Evolutionary conservation across 2,113 vertebrate species (phyloP).

Genomic region (Dolichotis patagonum): DNA sequence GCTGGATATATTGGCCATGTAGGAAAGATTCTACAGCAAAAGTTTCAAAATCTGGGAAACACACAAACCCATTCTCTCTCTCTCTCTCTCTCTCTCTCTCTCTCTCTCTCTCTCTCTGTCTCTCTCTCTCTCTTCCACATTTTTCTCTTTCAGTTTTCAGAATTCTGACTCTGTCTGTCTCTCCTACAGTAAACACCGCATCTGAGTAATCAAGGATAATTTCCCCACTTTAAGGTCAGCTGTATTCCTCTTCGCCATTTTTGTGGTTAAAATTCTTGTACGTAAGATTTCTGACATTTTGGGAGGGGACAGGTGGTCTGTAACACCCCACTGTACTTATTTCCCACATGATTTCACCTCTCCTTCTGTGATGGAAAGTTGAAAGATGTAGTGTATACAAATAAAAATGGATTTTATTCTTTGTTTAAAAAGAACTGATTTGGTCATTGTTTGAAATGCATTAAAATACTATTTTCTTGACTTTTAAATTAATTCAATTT

Average conservation of each 20-base stretch:
- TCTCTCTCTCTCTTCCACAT: fast-evolving
- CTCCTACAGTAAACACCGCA: not conserved
- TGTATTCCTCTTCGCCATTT: slow-evolving; percentile 3
- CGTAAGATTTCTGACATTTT: not conserved
- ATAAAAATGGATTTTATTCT: not conserved
- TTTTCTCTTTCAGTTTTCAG: fast-evolving
- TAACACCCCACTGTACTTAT: not conserved
- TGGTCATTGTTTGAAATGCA: not conserved
- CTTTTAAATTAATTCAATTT: not conserved
- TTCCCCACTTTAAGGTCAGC: not conserved
- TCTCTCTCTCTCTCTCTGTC: no score
- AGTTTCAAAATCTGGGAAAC: not conserved
- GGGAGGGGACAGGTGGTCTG: not conserved
- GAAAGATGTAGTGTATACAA: not conserved
- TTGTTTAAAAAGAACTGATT: not conserved
- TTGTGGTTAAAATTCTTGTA: not conserved
- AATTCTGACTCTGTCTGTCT: not conserved
- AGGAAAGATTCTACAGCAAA: not conserved
- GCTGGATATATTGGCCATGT: not conserved
- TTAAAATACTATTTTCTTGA: not conserved
- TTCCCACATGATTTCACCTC: not conserved
- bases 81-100: fast-evolving
- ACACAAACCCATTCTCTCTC: not conserved
- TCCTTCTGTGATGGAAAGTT: not conserved
- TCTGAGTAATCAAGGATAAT: not conserved